Base-by-base conservation (phyloP, 2,888 invertebrate genomes). In the Epirrhoe alternata region DNA sequence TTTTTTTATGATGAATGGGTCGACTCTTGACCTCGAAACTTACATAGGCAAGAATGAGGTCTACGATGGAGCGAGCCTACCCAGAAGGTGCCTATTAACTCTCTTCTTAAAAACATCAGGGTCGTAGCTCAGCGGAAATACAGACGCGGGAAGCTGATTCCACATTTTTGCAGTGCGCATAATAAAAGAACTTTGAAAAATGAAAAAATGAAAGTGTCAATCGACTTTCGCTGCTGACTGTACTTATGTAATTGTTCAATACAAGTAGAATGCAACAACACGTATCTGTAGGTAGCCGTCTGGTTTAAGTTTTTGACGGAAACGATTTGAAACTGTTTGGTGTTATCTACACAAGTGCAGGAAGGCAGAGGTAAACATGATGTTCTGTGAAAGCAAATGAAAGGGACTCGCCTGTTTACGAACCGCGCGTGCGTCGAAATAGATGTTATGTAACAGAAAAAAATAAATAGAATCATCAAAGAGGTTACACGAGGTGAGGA, bases 341-440 rank as follows among this genome's bases (percentile, higher is more conserved):
- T 74, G 66, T 74, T 77, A 77, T 76, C 77, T 74, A 77, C 66
- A 77, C 76, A 76, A 78, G 74, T 74, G 74, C 81, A 82, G 87
- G 87, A 85, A 83, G 81, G 77, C 68, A 42, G 73, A 75, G 70
- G 79, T 86, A 87, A 88, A 88, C 88, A 87, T 72, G 68, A 67
- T 72, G 78, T 85, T 84, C 84, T 78, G 81, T 85, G 81, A 82
- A 86, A 83, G 81, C 82, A 59, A 62, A 67, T 83, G 82, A 80
- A 80, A 82, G 79, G 82, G 67, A 73, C 78, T 78, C 76, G 75
- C 73, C 67, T 81, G 76, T 82, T 81, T 80, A 78, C 77, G 77
- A 78, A 77, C 75, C 64, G 63, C 64, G 68, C 61, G 45, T 53
- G 45, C 45, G 53, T 64, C 8, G 57, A 72, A 75, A 71, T 72